Conservation (phyloP, 2,113 vertebrate genomes). For the Isichthys henryi region DNA sequence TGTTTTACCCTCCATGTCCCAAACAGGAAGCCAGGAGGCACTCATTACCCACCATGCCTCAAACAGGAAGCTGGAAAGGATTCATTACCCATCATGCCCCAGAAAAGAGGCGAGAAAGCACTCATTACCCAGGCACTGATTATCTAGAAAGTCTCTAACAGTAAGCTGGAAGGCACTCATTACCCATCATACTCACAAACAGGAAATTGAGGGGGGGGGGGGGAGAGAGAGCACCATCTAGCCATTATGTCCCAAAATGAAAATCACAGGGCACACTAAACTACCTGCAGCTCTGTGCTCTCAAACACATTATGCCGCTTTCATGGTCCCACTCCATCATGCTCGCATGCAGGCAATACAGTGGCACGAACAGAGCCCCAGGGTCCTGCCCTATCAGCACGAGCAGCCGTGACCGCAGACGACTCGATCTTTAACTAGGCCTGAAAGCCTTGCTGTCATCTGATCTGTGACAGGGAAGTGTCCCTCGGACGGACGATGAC, state of each 20-base stretch:
- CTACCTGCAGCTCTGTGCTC: neutral
- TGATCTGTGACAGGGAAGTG: slow-evolving; percentile 58
- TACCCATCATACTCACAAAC: neutral
- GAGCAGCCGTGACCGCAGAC: slow-evolving; percentile 25
- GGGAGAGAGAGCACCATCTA: neutral
- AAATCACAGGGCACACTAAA: neutral
- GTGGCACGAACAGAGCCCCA: neutral
- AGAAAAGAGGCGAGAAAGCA: neutral
- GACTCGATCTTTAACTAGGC: slow-evolving; percentile 31
- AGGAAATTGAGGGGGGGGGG: neutral
- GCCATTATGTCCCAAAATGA: neutral
- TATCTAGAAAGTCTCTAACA: too few species aligned
- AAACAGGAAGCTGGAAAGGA: neutral
- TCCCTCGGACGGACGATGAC: slow-evolving; percentile 55
- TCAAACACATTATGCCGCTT: neutral
- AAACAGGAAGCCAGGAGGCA: neutral
- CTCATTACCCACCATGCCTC: neutral
- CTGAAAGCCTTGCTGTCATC: slow-evolving; percentile 44
- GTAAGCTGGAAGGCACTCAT: neutral
- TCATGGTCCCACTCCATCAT: neutral
- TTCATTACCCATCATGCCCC: neutral
- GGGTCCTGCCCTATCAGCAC: neutral
- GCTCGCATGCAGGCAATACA: neutral
- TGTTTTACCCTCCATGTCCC: neutral
- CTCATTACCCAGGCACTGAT: neutral